A percentile compares a stretch with the other conserved stretches of the same genome.
phyloP scores from a whole-genome alignment of 2,113 vertebrate genomes.

The Macrotis lagotis region DNA sequence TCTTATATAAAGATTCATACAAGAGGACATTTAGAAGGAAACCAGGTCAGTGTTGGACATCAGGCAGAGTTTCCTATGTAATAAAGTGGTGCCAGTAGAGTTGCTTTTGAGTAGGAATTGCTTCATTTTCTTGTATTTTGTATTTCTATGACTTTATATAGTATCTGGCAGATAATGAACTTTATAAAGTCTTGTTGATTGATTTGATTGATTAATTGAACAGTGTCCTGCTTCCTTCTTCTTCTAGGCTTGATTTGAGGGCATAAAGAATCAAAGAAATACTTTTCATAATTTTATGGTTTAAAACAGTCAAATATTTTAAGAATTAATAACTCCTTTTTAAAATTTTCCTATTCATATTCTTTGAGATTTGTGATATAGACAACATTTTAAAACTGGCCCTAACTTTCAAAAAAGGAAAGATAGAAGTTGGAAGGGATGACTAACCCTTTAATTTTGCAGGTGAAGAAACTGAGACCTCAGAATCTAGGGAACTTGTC shows the following conservation, averaged over 20 bases:
- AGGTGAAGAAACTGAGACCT: background rate
- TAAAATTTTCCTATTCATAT: background rate
- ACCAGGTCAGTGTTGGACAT: background rate
- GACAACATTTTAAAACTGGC: background rate
- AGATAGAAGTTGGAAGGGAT: background rate
- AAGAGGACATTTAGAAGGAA: background rate
- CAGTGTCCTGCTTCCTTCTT: background rate
- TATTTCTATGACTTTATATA: background rate
- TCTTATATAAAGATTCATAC: background rate
- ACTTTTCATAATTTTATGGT: background rate
- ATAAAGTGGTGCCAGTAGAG: background rate
- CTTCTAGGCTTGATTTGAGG: background rate
- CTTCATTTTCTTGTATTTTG: background rate
- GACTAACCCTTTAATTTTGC: background rate
- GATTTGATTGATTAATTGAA: background rate
- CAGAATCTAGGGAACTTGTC: background rate
- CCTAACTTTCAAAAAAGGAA: background rate
- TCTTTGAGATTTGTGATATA: background rate
- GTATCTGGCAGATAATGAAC: background rate
- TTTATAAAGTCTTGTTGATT: background rate
- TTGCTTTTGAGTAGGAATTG: background rate
- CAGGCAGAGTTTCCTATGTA: background rate
- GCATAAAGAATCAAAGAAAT: background rate
- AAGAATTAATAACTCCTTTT: background rate
- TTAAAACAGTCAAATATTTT: background rate